These are phyloP conservation scores for Ictalurus punctatus DNA, from an alignment of 2,113 vertebrate species.

Conservation along the genomic window DNA sequence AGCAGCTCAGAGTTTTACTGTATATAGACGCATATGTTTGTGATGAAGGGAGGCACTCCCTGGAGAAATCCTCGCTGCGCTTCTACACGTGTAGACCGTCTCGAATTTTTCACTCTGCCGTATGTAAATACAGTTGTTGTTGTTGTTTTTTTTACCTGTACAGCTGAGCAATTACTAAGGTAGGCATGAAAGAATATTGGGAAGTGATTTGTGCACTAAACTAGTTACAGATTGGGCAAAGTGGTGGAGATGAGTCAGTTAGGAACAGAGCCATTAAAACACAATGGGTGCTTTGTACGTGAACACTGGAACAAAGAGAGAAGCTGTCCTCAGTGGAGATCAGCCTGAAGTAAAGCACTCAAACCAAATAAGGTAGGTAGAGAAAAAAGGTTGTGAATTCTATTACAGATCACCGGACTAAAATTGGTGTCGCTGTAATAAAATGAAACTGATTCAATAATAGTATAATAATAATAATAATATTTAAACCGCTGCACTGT, in stretches of 20 bases:
- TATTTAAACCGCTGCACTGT: not conserved
- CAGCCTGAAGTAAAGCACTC: not conserved
- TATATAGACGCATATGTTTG: constrained; percentile 22
- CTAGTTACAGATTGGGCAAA: constrained; percentile 38
- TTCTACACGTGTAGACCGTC: constrained; percentile 36
- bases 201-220: constrained; percentile 58
- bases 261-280: constrained; percentile 26
- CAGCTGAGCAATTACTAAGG: constrained; percentile 52
- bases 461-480: not conserved
- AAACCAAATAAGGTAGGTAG: not conserved
- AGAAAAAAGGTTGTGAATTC: not conserved
- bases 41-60: constrained; percentile 14
- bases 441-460: not conserved
- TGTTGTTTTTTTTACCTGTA: constrained; percentile 19
- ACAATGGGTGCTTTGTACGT: not conserved
- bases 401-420: not conserved
- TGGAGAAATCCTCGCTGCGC: not conserved
- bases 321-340: not conserved
- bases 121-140: constrained; percentile 39
- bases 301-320: not conserved
- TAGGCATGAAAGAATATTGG: constrained; percentile 60
- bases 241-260: constrained; percentile 9
- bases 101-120: constrained; percentile 46
- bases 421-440: not conserved
- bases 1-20: constrained; percentile 23